Evolutionary conservation across 53 echinoderm and acorn worm genomes (phyloP), one percentile per base, ranked within the genome.

Genomic region (Apostichopus leukothele): DNA sequence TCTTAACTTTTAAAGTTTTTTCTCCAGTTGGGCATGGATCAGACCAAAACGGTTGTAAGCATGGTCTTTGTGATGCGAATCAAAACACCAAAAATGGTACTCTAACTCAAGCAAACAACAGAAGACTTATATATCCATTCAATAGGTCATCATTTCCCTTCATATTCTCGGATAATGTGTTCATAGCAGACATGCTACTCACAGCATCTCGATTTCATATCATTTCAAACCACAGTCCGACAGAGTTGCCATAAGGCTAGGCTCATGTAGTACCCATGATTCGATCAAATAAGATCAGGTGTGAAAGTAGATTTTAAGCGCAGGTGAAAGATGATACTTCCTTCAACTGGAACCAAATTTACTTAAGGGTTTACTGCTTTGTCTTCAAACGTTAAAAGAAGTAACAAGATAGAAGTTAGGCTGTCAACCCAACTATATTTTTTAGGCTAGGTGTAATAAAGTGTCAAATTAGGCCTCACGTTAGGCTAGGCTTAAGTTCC

Each of bases 241-340:
- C 61, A 61, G 14, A 61, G 61, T 61, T 12, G 61, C 61, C 16
- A 7, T 63, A 63, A 16, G 63, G 4, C 63, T 63, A 63, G 63
- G 63, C 63, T 16, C 63, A 11, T 8, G 63, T 63, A 16, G 11
- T 16, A 13, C 5, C 75, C 18, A 10, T 19, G 84, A 89, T 90
- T 90, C 88, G 94, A 96, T 96, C 96, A 96, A 96, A 96, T 96
- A 96, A 96, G 96, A 96, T 96, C 96, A 96, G 88, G 94, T 94
- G 91, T 94, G 91, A 16, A 16, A 71, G 71, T 71, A 14, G 18
- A 71, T 13, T 57, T 57, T 9, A 1, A 18, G 71, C 18, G 71
- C 71, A n/a, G 18, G 71, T 71, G 6, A n/a, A 71, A 71, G 18
- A 71, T 14, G 71, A 39, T 39, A 39, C 39, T 39, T 39, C 39